Base-by-base conservation (phyloP, 1,140 invertebrate genomes). In the Drosophila dunni region DNA sequence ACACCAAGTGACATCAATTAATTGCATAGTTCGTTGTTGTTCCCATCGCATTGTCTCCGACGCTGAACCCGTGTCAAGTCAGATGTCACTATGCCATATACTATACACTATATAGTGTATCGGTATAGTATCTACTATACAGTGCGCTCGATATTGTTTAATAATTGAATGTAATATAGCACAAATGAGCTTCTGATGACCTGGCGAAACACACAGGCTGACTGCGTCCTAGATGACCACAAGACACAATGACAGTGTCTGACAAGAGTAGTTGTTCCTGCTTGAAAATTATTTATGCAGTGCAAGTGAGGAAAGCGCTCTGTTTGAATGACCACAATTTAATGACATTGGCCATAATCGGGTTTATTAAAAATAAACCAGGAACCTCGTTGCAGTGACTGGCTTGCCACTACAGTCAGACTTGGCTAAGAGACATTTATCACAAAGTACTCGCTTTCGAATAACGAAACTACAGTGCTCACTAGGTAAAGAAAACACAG, bases 81-180 rank as follows among this genome's bases (percentile, higher is more conserved):
- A 29, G 24, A 29, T 29, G 24, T 29, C 24, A 29, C 24, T 29
- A 29, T 6, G 6, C 2, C 24, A 29, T 29, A 29, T 29, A 29
- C 24, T 29, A 29, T 29, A 29, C 6, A 29, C 4, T 29, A 29
- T 29, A 6, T 29, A 29, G 24, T 29, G 6, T 29, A 29, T 29
- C 3, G 24, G 24, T 29, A 29, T 29, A 29, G 3, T 29, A 29
- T 6, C 3, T 29, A 29, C 24, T 29, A 46, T 45, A 17, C 6
- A 45, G 40, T 24, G 1, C 61, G 69, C 69, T 72, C 63, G 69
- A 72, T 72, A 72, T 67, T 60, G 45, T 72, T 72, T 54, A 72
- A 72, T 72, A 72, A 72, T 72, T 72, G 44, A 71, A 65, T 65
- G 33, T 57, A 44, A 66, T 71, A 64, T 48, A 40, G 44, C 69